Evolutionary conservation across 2,113 vertebrate genomes (phyloP).

Genomic region (Epinephelus cyanopodus): DNA sequence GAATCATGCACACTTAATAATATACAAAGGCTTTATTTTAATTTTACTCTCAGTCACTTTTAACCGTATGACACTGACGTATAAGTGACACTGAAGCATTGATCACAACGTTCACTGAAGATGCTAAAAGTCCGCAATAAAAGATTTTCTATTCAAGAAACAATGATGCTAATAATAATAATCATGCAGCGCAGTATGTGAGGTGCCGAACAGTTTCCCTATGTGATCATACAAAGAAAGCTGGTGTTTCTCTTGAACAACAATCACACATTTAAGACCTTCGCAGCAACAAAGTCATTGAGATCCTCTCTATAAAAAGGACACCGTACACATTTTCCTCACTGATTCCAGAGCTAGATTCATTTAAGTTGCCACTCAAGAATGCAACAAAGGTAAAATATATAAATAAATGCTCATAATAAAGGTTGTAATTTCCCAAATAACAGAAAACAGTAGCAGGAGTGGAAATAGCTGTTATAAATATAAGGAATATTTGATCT

Average conservation of each 20-base stretch:
- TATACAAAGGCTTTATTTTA: background rate
- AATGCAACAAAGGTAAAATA: conserved; percentile 13
- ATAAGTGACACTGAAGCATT: background rate
- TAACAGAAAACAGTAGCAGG: background rate
- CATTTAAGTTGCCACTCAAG: background rate
- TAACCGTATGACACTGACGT: background rate
- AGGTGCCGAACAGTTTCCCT: conserved; percentile 8
- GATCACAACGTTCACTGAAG: background rate
- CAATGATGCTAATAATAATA: conserved; percentile 7
- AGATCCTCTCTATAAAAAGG: background rate
- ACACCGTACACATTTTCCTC: conserved; percentile 24
- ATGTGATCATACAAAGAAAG: conserved; percentile 7
- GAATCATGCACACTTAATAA: conserved; percentile 15
- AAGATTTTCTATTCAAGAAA: conserved; percentile 3
- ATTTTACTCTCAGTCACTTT: conserved; percentile 5
- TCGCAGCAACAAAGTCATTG: conserved; percentile 17
- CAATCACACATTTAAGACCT: conserved; percentile 18
- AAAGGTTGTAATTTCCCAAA: background rate
- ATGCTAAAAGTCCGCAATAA: conserved; percentile 1
- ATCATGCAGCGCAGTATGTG: conserved; percentile 22
- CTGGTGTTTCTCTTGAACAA: conserved; percentile 17
- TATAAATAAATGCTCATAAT: conserved; percentile 5
- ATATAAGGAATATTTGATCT: conserved; percentile 34
- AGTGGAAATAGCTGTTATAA: background rate
- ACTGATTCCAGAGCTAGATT: background rate